Conservation (phyloP, 2,888 invertebrate species). For the Cosmia pyralina region DNA sequence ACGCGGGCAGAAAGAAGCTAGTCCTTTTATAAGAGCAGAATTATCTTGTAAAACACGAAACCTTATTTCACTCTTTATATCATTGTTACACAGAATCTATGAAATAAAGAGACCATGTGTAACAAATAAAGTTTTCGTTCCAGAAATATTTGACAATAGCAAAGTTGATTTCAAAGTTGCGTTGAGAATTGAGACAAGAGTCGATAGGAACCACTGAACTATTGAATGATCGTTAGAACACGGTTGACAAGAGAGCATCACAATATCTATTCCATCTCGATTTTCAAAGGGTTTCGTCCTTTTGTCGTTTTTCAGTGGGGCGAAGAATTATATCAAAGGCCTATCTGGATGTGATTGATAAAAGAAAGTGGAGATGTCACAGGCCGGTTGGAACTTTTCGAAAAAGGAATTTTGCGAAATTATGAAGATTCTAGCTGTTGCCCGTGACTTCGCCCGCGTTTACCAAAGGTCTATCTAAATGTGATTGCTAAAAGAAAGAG, state of each 20-base stretch:
- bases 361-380: constrained; percentile 37
- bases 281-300: constrained; percentile 58
- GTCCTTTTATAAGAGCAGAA: not conserved
- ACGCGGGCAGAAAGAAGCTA: no score
- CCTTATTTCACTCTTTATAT: not conserved
- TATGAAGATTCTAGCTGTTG: not conserved
- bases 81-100: not conserved
- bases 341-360: constrained; percentile 55
- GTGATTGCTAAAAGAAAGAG: constrained; percentile 53
- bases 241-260: constrained; percentile 32
- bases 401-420: constrained; percentile 4
- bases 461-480: constrained; percentile 57
- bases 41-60: not conserved
- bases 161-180: constrained; percentile 17
- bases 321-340: constrained; percentile 61
- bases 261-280: constrained; percentile 46
- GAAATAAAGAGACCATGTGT: not conserved
- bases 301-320: constrained; percentile 56
- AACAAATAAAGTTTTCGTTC: constrained; percentile 1
- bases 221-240: constrained; percentile 37
- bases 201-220: constrained; percentile 32
- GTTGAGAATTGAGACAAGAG: constrained; percentile 25
- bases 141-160: constrained; percentile 12
- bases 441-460: not conserved
- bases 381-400: not conserved